phyloP scores from a whole-genome alignment of 2,113 vertebrate genomes.

The Papio anubis region DNA sequence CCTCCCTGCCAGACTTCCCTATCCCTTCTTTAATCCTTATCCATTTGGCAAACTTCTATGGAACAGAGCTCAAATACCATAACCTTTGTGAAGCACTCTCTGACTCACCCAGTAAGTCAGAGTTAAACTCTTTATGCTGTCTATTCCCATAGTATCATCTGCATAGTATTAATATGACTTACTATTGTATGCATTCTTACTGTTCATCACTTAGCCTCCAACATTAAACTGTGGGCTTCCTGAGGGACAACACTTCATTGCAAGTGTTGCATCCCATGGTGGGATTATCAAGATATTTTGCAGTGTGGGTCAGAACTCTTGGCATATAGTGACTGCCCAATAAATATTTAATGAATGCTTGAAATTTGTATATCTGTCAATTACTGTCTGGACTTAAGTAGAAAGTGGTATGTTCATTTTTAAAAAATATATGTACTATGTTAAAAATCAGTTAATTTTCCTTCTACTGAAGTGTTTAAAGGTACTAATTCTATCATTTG shows the following conservation, averaged over 20 bases:
- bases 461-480: not conserved
- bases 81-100: not conserved
- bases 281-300: not conserved
- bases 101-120: not conserved
- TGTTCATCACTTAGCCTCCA: not conserved
- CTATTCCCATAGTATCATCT: not conserved
- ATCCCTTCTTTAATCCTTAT: not conserved
- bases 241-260: not conserved
- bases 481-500: not conserved
- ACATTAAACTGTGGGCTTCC: not conserved
- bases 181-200: not conserved
- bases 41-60: not conserved
- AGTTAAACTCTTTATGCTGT: not conserved
- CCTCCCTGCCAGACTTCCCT: not conserved
- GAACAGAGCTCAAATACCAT: not conserved
- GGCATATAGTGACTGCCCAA: not conserved
- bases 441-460: not conserved
- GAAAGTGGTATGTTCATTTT: not conserved
- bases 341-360: not conserved
- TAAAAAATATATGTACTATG: not conserved
- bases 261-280: not conserved
- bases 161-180: not conserved
- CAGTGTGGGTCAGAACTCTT: not conserved
- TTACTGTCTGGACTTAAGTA: not conserved
- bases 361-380: not conserved